phyloP scores from a whole-genome alignment of 2,888 invertebrate species.

The Lithodes maja region DNA sequence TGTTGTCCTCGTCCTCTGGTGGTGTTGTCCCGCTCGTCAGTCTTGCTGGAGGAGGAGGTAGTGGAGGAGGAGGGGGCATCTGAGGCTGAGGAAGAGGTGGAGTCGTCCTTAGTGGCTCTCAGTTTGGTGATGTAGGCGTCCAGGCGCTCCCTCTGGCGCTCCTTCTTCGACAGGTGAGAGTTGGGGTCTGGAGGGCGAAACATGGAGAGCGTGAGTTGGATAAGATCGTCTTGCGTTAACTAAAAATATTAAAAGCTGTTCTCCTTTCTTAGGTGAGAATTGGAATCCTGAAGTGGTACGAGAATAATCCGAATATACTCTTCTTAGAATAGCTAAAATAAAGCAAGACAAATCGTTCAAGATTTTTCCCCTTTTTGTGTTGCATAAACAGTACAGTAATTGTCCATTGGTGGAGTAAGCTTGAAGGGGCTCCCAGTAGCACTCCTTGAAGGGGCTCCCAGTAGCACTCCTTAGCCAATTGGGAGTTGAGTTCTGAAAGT shows the following conservation, averaged over 20 bases:
- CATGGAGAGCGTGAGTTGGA: too few species aligned
- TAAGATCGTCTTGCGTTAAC: background rate
- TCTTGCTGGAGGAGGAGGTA: constrained; percentile 33
- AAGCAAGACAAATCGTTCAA: background rate
- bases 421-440: too few species aligned
- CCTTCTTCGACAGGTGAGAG: constrained; percentile 76
- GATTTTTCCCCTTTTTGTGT: background rate
- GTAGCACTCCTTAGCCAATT: too few species aligned
- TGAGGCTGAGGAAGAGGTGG: constrained; percentile 72
- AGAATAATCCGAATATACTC: background rate
- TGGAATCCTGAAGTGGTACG: background rate
- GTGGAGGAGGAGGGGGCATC: constrained; percentile 54
- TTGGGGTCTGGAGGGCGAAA: constrained; percentile 49
- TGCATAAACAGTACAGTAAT: background rate
- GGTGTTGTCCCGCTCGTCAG: constrained; percentile 70
- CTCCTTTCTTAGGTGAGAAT: background rate
- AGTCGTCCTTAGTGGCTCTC: constrained; percentile 80
- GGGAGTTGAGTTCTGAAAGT: too few species aligned
- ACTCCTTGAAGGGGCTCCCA: too few species aligned
- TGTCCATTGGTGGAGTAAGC: too few species aligned
- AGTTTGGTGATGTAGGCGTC: constrained; percentile 81
- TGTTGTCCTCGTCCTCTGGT: constrained; percentile 69
- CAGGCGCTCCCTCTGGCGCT: constrained; percentile 79
- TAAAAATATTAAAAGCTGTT: background rate
- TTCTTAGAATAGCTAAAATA: background rate